A percentile compares a stretch with the other conserved stretches of the same genome.
Evolutionary conservation across 64 coral and sea anemone species (phyloP).

Genomic region (Pachyseris speciosa): DNA sequence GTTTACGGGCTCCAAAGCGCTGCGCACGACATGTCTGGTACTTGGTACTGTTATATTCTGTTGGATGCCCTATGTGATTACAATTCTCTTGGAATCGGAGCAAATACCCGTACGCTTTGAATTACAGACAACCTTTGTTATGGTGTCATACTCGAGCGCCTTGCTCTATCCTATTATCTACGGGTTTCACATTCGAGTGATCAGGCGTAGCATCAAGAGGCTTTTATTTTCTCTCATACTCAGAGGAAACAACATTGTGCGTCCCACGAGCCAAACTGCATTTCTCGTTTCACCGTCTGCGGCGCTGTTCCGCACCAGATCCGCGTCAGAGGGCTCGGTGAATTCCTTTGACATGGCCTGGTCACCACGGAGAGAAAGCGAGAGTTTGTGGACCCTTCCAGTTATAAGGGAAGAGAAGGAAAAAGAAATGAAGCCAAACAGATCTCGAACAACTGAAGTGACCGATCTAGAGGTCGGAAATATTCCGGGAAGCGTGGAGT

Average conservation of each 20-base stretch:
- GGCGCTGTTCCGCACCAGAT: constrained; percentile 72
- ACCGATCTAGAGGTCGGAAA: constrained; percentile 54
- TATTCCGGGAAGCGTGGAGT: not conserved
- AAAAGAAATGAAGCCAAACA: constrained; percentile 26
- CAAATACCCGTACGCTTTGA: constrained; percentile 45
- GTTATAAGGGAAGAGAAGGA: constrained; percentile 74
- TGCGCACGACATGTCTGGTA: constrained; percentile 70
- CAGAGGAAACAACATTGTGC: constrained; percentile 53
- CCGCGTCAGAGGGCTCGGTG: constrained; percentile 79
- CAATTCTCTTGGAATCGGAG: constrained; percentile 78
- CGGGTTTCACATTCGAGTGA: constrained; percentile 84
- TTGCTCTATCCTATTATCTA: constrained; percentile 89
- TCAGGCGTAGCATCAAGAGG: constrained; percentile 62
- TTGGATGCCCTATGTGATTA: constrained; percentile 79
- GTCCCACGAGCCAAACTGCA: constrained; percentile 64
- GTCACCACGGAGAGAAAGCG: constrained; percentile 25
- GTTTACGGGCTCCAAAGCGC: constrained; percentile 83
- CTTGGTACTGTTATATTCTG: constrained; percentile 77
- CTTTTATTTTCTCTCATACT: constrained; percentile 24
- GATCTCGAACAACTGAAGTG: constrained; percentile 40
- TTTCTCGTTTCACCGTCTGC: constrained; percentile 67
- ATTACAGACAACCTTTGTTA: constrained; percentile 60
- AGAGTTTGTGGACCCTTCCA: constrained; percentile 61
- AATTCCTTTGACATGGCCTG: constrained; percentile 68
- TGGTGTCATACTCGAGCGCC: constrained; percentile 59